Conservation (phyloP, 2,113 vertebrate genomes). For the Abramis brama region DNA sequence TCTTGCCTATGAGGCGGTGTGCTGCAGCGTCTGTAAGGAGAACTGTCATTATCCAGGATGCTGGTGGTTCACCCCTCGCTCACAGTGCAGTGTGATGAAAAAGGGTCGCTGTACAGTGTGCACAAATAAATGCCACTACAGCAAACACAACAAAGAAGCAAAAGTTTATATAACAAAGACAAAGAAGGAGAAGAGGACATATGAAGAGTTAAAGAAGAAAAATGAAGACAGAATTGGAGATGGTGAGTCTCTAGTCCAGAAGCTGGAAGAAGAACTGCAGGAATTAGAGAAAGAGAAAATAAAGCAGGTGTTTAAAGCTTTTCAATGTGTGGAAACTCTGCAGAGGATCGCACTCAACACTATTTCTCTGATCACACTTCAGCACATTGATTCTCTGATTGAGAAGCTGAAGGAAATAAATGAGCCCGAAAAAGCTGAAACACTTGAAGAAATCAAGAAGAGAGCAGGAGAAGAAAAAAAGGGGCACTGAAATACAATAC, state of each 20-base stretch:
- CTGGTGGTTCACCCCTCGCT: no score
- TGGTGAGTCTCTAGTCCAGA: rapidly evolving
- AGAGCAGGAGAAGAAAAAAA: neutral
- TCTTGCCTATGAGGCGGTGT: no score
- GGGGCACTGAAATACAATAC: no score
- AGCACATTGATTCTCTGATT: neutral
- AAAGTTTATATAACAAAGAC: neutral
- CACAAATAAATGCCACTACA: neutral
- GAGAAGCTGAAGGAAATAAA: neutral
- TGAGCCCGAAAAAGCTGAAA: neutral
- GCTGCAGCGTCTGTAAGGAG: neutral
- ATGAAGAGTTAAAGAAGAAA: neutral
- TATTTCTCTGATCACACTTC: neutral
- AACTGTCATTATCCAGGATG: neutral
- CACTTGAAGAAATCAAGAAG: neutral
- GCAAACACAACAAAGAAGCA: neutral
- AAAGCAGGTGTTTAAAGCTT: neutral
- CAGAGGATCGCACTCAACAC: neutral
- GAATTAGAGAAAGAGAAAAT: neutral
- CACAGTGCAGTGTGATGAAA: no score
- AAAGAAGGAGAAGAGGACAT: neutral
- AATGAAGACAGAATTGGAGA: rapidly evolving
- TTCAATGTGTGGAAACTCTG: neutral
- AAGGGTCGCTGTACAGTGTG: neutral
- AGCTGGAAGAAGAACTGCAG: neutral